A percentile compares a stretch with the other conserved stretches of the same genome.
Evolutionary conservation across 2,888 invertebrate genomes (phyloP).

Genomic region (Plusia festucae): DNA sequence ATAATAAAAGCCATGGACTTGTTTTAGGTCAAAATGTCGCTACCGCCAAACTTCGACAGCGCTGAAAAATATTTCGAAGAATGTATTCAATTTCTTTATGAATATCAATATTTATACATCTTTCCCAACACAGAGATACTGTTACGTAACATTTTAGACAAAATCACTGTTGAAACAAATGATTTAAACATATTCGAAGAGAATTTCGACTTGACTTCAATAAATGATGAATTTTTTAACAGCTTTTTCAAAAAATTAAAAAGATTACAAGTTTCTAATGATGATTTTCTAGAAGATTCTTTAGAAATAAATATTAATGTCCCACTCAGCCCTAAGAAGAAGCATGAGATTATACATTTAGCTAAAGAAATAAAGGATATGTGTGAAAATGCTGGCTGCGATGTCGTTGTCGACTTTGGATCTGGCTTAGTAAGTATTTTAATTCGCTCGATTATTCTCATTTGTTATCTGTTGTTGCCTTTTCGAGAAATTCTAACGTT

Average conservation of each 20-base stretch:
- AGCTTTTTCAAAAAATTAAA: conserved; percentile 67
- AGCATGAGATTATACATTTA: conserved; percentile 91
- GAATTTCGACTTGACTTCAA: conserved; percentile 55
- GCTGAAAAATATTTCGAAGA: conserved; percentile 88
- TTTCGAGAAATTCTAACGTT: no score
- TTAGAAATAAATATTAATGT: conserved; percentile 61
- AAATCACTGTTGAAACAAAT: conserved; percentile 82
- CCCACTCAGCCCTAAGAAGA: conserved; percentile 90
- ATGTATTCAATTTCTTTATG: conserved; percentile 88
- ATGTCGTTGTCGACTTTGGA: conserved; percentile 92
- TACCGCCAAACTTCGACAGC: conserved; percentile 68
- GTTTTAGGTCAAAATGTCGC: conserved; percentile 67
- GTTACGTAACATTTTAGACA: conserved; percentile 84
- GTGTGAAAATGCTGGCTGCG: conserved; percentile 82
- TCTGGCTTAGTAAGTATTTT: conserved; percentile 91
- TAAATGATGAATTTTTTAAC: conserved; percentile 62
- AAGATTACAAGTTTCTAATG: conserved; percentile 60
- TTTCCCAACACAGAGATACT: conserved; percentile 91
- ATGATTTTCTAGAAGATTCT: conserved; percentile 59
- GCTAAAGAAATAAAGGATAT: conserved; percentile 87
- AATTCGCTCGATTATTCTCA: no score
- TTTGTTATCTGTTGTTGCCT: no score
- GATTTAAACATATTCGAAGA: conserved; percentile 63
- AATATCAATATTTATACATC: conserved; percentile 91
- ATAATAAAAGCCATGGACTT: background rate